Evolutionary conservation across 1,140 invertebrate species (phyloP).

Genomic region (Cylas formicarius): DNA sequence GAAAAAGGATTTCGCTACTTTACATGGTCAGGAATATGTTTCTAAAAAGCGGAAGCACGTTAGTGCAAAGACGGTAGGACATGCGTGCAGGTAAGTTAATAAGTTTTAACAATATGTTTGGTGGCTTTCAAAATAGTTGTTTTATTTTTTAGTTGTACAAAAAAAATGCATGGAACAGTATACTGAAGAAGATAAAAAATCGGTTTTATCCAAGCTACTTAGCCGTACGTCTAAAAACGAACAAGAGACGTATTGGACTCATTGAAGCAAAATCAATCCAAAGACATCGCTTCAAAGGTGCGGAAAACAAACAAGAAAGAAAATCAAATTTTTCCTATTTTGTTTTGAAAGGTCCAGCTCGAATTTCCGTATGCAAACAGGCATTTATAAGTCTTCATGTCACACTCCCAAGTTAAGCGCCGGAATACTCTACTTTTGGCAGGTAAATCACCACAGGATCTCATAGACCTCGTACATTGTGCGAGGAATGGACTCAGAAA

Average conservation of each 20-base stretch:
- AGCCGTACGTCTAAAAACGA: conserved; percentile 21
- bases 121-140: conserved; percentile 1
- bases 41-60: conserved; percentile 8
- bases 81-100: conserved; percentile 9
- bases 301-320: conserved; percentile 5
- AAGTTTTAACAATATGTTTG: not conserved
- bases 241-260: conserved; percentile 21
- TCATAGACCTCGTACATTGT: conserved; percentile 14
- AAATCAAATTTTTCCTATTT: conserved; percentile 18
- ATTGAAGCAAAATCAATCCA: conserved; percentile 18
- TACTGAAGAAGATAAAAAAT: conserved; percentile 14
- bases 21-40: conserved; percentile 10
- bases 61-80: conserved; percentile 10
- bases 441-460: conserved; percentile 16
- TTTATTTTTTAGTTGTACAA: conserved; percentile 22
- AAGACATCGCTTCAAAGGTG: conserved; percentile 10
- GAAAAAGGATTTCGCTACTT: conserved; percentile 7
- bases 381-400: conserved; percentile 17
- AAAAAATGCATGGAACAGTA: conserved; percentile 17
- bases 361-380: conserved; percentile 14
- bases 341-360: conserved; percentile 12
- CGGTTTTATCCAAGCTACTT: conserved; percentile 16
- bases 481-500: conserved; percentile 14
- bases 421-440: conserved; percentile 17
- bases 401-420: conserved; percentile 16